Evolutionary conservation across 2,888 invertebrate genomes (phyloP).

Genomic region (Campoplex nolae): DNA sequence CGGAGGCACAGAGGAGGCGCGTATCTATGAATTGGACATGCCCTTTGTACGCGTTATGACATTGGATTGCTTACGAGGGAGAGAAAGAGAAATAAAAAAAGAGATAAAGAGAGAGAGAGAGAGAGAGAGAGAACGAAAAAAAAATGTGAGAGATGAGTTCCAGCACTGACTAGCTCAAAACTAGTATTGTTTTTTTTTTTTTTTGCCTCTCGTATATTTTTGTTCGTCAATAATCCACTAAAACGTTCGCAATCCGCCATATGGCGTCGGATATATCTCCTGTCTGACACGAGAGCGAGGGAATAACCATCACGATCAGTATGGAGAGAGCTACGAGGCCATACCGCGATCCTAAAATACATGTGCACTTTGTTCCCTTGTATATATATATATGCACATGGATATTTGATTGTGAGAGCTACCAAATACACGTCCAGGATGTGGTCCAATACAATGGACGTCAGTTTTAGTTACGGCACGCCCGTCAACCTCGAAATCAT

Average conservation of each 20-base stretch:
- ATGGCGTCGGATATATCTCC: slow-evolving; percentile 69
- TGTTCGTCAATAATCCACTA: slow-evolving; percentile 72
- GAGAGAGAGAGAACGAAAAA: not conserved
- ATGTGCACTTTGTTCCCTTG: not conserved
- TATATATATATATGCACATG: not conserved
- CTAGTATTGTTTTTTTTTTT: slow-evolving; percentile 50
- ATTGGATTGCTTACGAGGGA: slow-evolving; percentile 41
- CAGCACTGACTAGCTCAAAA: slow-evolving; percentile 32
- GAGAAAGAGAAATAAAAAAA: not conserved
- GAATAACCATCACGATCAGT: slow-evolving; percentile 52
- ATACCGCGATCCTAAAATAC: slow-evolving; percentile 41
- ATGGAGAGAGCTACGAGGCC: slow-evolving; percentile 36
- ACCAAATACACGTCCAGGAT: slow-evolving; percentile 70
- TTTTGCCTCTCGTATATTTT: slow-evolving; percentile 28
- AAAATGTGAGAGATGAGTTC: slow-evolving; percentile 1
- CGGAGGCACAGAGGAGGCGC: too few species aligned
- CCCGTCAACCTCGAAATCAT: slow-evolving; percentile 78
- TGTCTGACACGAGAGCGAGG: slow-evolving; percentile 64
- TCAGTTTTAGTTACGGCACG: slow-evolving; percentile 82
- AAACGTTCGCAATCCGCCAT: slow-evolving; percentile 74
- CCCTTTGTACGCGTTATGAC: slow-evolving; percentile 53
- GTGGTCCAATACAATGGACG: slow-evolving; percentile 80
- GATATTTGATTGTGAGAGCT: slow-evolving; percentile 54
- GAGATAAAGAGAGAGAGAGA: slow-evolving; percentile 5
- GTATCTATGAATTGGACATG: slow-evolving; percentile 28